Percentiles rank a stretch among this genome's conserved stretches.
Evolutionary conservation across 1,140 invertebrate species (phyloP).

Genomic region (Zaprionus tsacasi): DNA sequence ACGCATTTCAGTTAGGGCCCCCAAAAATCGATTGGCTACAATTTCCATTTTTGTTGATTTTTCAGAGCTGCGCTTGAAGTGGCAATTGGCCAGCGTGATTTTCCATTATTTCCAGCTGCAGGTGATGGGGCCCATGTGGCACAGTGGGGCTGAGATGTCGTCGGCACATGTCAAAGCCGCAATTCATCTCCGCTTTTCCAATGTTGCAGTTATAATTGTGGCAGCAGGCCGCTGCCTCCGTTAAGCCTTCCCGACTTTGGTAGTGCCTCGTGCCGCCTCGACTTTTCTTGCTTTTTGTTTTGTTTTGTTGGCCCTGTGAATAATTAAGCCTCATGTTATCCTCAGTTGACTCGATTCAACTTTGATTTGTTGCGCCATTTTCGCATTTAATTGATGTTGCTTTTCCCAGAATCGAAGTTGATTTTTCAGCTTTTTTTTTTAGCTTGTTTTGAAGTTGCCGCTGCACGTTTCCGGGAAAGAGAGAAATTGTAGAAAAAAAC

Average conservation of each 20-base stretch:
- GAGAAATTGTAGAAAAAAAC: neutral
- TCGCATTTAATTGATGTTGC: conserved; percentile 74
- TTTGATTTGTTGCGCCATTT: conserved; percentile 76
- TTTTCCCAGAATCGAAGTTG: conserved; percentile 49
- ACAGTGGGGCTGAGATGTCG: conserved; percentile 37
- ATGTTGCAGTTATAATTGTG: conserved; percentile 55
- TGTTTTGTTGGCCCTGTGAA: conserved; percentile 49
- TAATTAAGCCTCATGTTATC: conserved; percentile 78
- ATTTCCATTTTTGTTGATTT: conserved; percentile 79
- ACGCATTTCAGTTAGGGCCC: conserved; percentile 42
- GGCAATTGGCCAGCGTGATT: conserved; percentile 77
- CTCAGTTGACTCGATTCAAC: conserved; percentile 71
- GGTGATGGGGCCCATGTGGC: neutral
- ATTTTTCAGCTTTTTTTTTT: neutral
- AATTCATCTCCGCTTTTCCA: conserved; percentile 7
- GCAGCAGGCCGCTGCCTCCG: conserved; percentile 52
- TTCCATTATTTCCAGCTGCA: conserved; percentile 64
- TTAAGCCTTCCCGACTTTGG: conserved; percentile 20
- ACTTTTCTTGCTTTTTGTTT: conserved; percentile 30
- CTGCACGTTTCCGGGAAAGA: neutral
- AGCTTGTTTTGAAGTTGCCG: conserved; percentile 3
- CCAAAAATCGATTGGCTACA: conserved; percentile 77
- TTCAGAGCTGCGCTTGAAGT: conserved; percentile 50
- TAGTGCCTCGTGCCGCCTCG: conserved; percentile 51
- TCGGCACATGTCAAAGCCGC: conserved; percentile 76